Conservation (phyloP, 2,888 invertebrate species). For the Cataglyphis albicans region DNA sequence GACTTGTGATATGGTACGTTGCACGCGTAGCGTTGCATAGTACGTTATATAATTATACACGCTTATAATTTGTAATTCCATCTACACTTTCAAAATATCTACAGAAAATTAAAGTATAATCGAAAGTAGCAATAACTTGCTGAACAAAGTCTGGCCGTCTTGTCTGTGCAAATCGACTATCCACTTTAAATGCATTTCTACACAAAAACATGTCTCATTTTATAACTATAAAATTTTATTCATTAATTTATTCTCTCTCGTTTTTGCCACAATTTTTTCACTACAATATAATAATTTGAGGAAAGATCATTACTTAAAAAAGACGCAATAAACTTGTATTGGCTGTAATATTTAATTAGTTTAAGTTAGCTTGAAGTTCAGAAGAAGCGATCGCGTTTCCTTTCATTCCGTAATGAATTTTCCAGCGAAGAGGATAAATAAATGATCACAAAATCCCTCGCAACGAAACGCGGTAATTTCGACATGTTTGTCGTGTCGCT, state of each 20-base stretch:
- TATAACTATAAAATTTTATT: background rate
- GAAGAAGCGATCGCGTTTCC: background rate
- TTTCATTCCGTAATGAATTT: background rate
- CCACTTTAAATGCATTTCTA: background rate
- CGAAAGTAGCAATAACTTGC: background rate
- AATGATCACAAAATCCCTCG: conserved; percentile 5
- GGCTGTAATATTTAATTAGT: background rate
- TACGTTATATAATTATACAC: background rate
- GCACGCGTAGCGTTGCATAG: background rate
- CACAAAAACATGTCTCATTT: conserved; percentile 1
- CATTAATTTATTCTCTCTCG: background rate
- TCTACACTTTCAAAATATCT: background rate
- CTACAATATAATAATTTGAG: background rate
- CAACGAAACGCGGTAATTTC: conserved; percentile 28
- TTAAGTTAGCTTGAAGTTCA: conserved; percentile 14
- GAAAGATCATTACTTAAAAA: background rate
- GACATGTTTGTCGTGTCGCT: conserved; percentile 38
- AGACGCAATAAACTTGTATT: background rate
- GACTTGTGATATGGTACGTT: conserved; percentile 26
- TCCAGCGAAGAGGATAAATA: conserved; percentile 29
- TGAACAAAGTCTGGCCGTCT: background rate
- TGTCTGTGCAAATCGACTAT: background rate
- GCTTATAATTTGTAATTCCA: conserved; percentile 11
- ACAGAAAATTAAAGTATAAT: background rate
- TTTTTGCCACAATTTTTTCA: background rate